phyloP scores from a whole-genome alignment of 2,888 invertebrate species.

The Tupiocoris notatus region DNA sequence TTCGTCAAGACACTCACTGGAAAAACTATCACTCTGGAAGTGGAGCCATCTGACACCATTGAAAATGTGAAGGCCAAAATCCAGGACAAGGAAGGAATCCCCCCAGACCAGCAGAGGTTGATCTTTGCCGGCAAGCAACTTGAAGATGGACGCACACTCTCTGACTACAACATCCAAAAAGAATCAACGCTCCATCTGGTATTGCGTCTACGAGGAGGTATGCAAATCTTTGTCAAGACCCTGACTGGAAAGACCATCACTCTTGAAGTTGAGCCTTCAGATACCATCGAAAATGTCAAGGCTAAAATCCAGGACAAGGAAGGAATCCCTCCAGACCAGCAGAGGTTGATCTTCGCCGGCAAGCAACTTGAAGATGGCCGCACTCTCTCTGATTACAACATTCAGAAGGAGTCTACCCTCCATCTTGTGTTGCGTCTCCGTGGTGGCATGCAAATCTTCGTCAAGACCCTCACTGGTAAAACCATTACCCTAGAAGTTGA shows the following conservation, averaged over 20 bases:
- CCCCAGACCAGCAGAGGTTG: conserved; percentile 49
- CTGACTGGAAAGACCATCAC: conserved; percentile 58
- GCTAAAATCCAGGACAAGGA: conserved; percentile 62
- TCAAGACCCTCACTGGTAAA: conserved; percentile 58
- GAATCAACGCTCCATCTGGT: conserved; percentile 51
- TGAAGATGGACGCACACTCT: conserved; percentile 62
- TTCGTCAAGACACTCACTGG: conserved; percentile 58
- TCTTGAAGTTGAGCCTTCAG: conserved; percentile 59
- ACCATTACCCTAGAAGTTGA: conserved; percentile 59
- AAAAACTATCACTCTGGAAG: conserved; percentile 53
- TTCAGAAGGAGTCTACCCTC: conserved; percentile 56
- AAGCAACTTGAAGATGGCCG: conserved; percentile 55
- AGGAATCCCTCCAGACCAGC: conserved; percentile 62
- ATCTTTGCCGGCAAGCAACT: conserved; percentile 58
- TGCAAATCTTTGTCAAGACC: conserved; percentile 62
- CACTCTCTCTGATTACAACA: conserved; percentile 61
- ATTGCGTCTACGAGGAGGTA: conserved; percentile 49
- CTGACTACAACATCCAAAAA: conserved; percentile 61
- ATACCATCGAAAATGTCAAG: conserved; percentile 62
- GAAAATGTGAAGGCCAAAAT: conserved; percentile 61
- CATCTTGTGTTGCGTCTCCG: conserved; percentile 58
- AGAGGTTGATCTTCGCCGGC: conserved; percentile 55
- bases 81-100: conserved; percentile 62
- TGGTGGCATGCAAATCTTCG: conserved; percentile 64
- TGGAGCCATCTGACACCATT: conserved; percentile 62